Conservation (phyloP, 2,797 vertebrate species). For the Cheirogaleus major region DNA sequence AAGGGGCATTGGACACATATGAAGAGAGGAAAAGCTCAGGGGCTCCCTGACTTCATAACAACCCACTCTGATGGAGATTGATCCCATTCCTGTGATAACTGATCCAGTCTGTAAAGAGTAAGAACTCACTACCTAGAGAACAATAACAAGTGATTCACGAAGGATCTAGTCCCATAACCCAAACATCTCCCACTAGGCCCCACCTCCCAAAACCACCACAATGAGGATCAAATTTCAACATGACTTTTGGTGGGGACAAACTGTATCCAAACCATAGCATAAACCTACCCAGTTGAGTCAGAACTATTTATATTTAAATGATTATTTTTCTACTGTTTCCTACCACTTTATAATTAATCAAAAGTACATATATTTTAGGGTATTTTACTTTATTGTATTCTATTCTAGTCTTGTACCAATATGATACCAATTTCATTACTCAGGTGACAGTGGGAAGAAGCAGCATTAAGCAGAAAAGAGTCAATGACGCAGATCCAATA, state of each 20-base stretch:
- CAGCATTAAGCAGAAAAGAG: background rate
- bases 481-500: background rate
- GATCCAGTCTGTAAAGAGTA: background rate
- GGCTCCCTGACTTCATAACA: background rate
- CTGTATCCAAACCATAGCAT: background rate
- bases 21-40: background rate
- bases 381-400: background rate
- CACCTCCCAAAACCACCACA: background rate
- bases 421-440: background rate
- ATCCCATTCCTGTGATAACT: background rate
- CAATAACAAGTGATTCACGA: background rate
- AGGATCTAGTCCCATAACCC: background rate
- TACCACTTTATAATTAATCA: background rate
- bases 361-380: background rate
- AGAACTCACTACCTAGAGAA: background rate
- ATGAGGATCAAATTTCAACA: background rate
- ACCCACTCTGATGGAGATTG: background rate
- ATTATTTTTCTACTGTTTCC: background rate
- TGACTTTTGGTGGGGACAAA: background rate
- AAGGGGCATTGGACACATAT: background rate
- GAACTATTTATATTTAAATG: background rate
- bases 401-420: background rate
- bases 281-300: background rate
- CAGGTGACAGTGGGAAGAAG: background rate
- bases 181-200: background rate